A percentile compares a stretch with the other conserved stretches of the same genome.
These are phyloP conservation scores for Stegodyphus mimosarum DNA, from an alignment of 1,140 invertebrate genomes.

Conservation along the genomic window DNA sequence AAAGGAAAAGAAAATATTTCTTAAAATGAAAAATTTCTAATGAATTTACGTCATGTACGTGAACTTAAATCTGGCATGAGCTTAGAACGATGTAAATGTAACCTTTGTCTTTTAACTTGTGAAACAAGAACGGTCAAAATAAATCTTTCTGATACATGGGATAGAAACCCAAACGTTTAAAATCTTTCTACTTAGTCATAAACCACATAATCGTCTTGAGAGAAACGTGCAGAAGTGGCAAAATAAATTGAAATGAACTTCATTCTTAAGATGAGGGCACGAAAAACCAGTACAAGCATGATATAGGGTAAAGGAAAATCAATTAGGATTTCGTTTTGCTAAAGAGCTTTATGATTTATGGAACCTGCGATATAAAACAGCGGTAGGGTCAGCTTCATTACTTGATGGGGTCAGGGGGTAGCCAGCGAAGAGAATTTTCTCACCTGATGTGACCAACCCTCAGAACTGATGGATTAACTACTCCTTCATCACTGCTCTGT, in stretches of 20 bases:
- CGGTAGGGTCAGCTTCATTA: constrained; percentile 30
- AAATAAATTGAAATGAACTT: neutral
- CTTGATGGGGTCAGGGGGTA: constrained; percentile 23
- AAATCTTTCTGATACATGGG: no score
- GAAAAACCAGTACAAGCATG: neutral
- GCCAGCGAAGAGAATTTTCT: constrained; percentile 8
- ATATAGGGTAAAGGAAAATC: neutral
- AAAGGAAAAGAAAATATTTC: no score
- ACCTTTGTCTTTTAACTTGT: no score
- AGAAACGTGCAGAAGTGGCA: constrained; percentile 6
- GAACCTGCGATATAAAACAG: neutral
- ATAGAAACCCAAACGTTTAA: no score
- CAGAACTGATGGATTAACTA: constrained; percentile 12
- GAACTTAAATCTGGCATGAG: no score
- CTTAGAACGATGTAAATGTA: no score
- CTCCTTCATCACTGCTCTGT: constrained; percentile 21
- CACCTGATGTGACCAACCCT: constrained; percentile 18
- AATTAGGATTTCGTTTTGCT: constrained; percentile 21
- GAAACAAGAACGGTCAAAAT: no score
- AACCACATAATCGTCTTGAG: neutral
- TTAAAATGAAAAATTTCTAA: no score
- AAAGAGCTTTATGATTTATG: constrained; percentile 36
- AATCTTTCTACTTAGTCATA: neutral
- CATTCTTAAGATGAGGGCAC: neutral
- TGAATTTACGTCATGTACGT: no score